These are phyloP conservation scores for Microplitis deprimator DNA, from an alignment of 2,888 invertebrate genomes.

Conservation along the genomic window DNA sequence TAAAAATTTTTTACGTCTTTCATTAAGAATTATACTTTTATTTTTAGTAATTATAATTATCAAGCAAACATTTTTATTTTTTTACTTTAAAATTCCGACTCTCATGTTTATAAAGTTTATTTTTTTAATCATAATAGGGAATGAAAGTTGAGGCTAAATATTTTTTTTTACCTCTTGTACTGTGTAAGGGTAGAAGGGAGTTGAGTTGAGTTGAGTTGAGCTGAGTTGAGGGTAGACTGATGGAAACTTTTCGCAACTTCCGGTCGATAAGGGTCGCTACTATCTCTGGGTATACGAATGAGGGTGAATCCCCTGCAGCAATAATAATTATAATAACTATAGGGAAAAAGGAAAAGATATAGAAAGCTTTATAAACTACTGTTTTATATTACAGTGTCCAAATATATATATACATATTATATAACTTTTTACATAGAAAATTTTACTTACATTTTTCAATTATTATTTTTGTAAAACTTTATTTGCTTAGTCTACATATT, in stretches of 20 bases:
- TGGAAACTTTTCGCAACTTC: slow-evolving; percentile 24
- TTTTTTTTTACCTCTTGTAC: neutral
- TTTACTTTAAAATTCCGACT: neutral
- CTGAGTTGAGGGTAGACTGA: neutral
- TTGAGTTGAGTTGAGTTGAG: neutral
- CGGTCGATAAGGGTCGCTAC: slow-evolving; percentile 13
- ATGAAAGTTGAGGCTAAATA: neutral
- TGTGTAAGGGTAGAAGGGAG: neutral
- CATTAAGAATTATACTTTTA: neutral
- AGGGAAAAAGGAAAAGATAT: neutral
- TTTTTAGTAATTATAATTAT: neutral
- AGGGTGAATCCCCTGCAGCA: neutral
- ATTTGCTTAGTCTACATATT: too few species aligned
- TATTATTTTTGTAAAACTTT: too few species aligned
- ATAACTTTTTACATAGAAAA: neutral
- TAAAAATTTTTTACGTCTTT: neutral
- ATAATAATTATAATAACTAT: neutral
- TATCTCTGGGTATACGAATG: neutral
- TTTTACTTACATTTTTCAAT: neutral
- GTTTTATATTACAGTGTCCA: neutral
- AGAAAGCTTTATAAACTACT: neutral
- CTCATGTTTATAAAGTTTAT: neutral
- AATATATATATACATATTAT: neutral
- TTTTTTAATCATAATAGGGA: slow-evolving; percentile 1
- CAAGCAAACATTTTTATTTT: neutral